These are phyloP conservation scores for Parnassius glacialis DNA, from an alignment of 2,888 invertebrate genomes.

Conservation along the genomic window DNA sequence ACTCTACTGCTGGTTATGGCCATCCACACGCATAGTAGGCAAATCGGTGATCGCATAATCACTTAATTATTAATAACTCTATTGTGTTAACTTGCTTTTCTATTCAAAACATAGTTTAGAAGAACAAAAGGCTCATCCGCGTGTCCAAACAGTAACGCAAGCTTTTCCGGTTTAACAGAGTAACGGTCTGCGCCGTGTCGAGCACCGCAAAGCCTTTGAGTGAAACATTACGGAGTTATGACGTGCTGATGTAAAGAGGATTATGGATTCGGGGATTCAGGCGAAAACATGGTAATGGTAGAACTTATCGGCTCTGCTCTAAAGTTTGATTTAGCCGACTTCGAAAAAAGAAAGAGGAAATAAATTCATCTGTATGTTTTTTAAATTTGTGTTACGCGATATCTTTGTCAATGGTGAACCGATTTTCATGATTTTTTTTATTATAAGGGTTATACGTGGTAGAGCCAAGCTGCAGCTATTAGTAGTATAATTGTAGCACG, in stretches of 20 bases:
- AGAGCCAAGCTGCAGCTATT: too few species aligned
- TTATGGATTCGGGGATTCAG: slow-evolving; percentile 11
- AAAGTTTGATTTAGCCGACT: slow-evolving; percentile 5
- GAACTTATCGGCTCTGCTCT: slow-evolving; percentile 19
- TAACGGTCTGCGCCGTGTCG: neutral
- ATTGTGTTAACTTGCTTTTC: neutral
- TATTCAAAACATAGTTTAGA: neutral
- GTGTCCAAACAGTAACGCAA: slow-evolving; percentile 1
- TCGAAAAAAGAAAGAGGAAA: too few species aligned
- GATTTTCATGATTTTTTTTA: too few species aligned
- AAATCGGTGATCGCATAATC: too few species aligned
- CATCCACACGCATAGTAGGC: too few species aligned
- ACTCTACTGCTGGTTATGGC: too few species aligned
- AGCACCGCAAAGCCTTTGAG: slow-evolving; percentile 14
- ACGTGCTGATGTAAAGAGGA: slow-evolving; percentile 16
- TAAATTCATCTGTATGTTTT: too few species aligned
- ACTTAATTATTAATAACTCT: too few species aligned
- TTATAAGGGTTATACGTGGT: too few species aligned
- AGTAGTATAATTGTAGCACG: too few species aligned
- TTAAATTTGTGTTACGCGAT: too few species aligned
- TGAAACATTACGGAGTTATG: slow-evolving; percentile 22
- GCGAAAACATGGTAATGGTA: slow-evolving; percentile 19
- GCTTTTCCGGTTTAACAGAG: slow-evolving; percentile 2
- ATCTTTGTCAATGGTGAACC: too few species aligned
- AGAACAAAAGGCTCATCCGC: neutral